Percentiles rank a stretch among this genome's conserved stretches.
These are phyloP conservation scores for Paramisgurnus dabryanus DNA, from an alignment of 2,113 vertebrate species.

Conservation along the genomic window DNA sequence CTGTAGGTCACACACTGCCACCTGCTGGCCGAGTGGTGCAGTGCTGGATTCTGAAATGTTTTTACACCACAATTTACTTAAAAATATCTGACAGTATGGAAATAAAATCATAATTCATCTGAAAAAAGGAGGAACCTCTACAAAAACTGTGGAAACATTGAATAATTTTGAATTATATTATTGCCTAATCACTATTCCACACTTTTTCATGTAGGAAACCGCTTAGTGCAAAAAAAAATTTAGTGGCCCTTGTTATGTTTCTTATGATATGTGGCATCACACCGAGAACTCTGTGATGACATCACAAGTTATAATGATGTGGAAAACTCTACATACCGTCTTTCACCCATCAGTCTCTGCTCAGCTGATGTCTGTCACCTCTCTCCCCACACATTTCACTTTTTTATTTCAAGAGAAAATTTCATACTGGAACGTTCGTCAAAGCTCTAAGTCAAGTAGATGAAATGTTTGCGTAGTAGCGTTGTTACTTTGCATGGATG, in stretches of 20 bases:
- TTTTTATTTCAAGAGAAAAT: background rate
- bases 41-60: background rate
- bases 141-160: too few relatives aligned
- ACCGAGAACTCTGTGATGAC: too few relatives aligned
- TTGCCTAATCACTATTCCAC: too few relatives aligned
- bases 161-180: too few relatives aligned
- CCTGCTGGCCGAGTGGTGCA: conserved; percentile 23
- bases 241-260: too few relatives aligned
- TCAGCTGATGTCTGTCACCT: background rate
- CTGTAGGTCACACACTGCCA: background rate
- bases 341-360: conserved; percentile 31
- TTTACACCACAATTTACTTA: background rate
- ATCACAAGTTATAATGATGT: background rate
- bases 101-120: too few relatives aligned
- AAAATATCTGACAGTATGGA: too few relatives aligned
- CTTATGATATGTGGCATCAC: too few relatives aligned
- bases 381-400: conserved; percentile 1
- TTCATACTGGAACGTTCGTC: background rate
- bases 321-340: conserved; percentile 8
- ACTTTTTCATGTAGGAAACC: too few relatives aligned
- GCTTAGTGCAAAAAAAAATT: too few relatives aligned
- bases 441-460: background rate
- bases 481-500: too few relatives aligned
- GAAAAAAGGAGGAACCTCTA: too few relatives aligned
- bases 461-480: background rate